Evolutionary conservation across 1,140 invertebrate species (phyloP), one percentile per base, ranked within the genome.

Genomic region (Ridgeia piscesae): DNA sequence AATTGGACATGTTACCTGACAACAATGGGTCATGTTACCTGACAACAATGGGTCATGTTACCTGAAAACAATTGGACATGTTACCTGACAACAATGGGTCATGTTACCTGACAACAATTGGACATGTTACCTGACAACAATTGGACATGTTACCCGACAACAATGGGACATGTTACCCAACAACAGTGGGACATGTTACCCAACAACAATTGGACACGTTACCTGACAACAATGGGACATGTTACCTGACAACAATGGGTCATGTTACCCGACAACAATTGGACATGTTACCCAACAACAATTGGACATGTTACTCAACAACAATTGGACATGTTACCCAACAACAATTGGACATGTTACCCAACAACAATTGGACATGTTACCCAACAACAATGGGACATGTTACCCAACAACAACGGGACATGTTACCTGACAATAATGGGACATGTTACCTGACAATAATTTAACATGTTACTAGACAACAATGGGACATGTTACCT

Each of bases 1-100:
- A 77, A 77, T 77, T 9, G 58, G 58, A 77, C 58, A 90, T 92
- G 93, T 93, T 93, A 95, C 95, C 94, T 96, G 42, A 99, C 98
- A 0, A 99, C 97, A 89, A 97, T 97, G 0, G 98, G 97, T n/a
- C 42, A 42, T 42, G 42, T 42, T 42, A 42, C 42, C 42, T 42
- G 42, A 42, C 42, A 42, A 42, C 42, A 42, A 42, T 42, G 42
- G 42, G 42, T 6, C 42, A 42, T 42, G 42, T 42, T 42, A 42
- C 42, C 42, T 42, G 42, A 42, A 4, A 42, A 42, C 42, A 42
- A 42, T 42, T 4, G 42, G 11, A 42, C 42, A 42, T 42, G 42
- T 42, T 42, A 42, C 42, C 42, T 42, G 42, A 42, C 42, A 6
- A 42, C 11, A 42, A 42, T 42, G 42, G 42, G 42, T 6, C 42